These are phyloP conservation scores for Danaus chrysippus DNA, from an alignment of 2,888 invertebrate species.

Conservation along the genomic window DNA sequence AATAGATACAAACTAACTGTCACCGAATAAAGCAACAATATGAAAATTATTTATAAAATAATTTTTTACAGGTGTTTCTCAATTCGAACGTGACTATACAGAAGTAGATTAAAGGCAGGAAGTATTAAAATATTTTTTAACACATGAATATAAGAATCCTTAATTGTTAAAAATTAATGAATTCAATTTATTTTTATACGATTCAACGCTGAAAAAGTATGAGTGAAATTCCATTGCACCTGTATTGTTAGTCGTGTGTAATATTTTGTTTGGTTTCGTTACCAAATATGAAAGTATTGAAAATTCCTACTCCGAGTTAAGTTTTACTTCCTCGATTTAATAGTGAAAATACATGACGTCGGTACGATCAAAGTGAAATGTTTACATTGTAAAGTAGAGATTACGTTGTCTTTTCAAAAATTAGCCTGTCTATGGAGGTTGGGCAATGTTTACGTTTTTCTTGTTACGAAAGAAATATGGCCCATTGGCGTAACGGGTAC, in stretches of 20 bases:
- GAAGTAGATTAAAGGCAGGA: too few relatives aligned
- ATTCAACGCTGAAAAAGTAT: too few relatives aligned
- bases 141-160: too few relatives aligned
- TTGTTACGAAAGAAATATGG: constrained; percentile 52
- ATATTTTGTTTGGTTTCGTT: too few relatives aligned
- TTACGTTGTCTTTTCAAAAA: constrained; percentile 70
- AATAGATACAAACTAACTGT: neutral
- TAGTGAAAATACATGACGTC: constrained; percentile 57
- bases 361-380: constrained; percentile 59
- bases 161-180: too few relatives aligned
- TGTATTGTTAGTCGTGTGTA: too few relatives aligned
- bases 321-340: constrained; percentile 17
- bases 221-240: too few relatives aligned
- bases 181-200: too few relatives aligned
- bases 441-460: constrained; percentile 58
- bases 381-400: constrained; percentile 54
- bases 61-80: neutral
- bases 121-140: too few relatives aligned
- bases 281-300: too few relatives aligned
- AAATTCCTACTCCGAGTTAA: too few relatives aligned
- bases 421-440: constrained; percentile 60
- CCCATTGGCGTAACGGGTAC: constrained; percentile 20
- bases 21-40: neutral
- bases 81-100: too few relatives aligned
- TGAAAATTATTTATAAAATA: neutral